phyloP scores from a whole-genome alignment of 2,888 invertebrate species.

The Pollenia labialis region DNA sequence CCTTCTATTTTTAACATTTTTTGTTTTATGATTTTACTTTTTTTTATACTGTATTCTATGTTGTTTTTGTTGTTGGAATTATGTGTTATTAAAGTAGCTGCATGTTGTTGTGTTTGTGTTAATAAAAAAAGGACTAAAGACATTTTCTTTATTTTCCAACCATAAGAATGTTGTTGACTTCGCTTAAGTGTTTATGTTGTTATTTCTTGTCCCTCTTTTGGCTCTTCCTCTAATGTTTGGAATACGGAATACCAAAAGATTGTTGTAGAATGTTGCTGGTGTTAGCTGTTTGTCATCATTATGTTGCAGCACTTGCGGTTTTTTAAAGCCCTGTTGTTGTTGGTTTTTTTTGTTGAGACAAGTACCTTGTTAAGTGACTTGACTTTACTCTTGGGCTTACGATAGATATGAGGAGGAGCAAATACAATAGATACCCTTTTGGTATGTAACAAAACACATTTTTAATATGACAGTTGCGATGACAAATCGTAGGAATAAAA shows the following conservation, averaged over 20 bases:
- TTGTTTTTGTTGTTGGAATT: conserved; percentile 44
- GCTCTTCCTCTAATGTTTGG: neutral
- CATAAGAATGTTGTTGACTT: conserved; percentile 68
- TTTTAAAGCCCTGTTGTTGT: conserved; percentile 31
- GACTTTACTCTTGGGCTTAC: conserved; percentile 61
- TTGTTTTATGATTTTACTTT: neutral
- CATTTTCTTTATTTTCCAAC: conserved; percentile 66
- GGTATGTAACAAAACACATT: conserved; percentile 3
- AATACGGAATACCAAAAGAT: conserved; percentile 18
- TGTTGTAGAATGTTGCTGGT: conserved; percentile 19
- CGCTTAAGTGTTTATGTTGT: conserved; percentile 64
- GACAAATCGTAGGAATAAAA: conserved; percentile 49
- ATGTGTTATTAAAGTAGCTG: conserved; percentile 43
- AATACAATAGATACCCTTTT: conserved; percentile 41
- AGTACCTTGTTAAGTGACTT: conserved; percentile 70
- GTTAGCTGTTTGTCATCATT: conserved; percentile 46
- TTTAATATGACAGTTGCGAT: conserved; percentile 19
- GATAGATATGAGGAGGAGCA: neutral
- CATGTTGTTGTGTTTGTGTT: conserved; percentile 28
- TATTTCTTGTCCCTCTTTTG: conserved; percentile 44
- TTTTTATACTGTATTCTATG: conserved; percentile 29
- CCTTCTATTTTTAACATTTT: neutral
- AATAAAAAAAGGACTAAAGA: conserved; percentile 56
- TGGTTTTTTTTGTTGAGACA: conserved; percentile 57
- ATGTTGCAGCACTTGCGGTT: conserved; percentile 63